Evolutionary conservation across 2,888 invertebrate species (phyloP), one percentile per base, ranked within the genome.

Genomic region (Pristionchus entomophagus): DNA sequence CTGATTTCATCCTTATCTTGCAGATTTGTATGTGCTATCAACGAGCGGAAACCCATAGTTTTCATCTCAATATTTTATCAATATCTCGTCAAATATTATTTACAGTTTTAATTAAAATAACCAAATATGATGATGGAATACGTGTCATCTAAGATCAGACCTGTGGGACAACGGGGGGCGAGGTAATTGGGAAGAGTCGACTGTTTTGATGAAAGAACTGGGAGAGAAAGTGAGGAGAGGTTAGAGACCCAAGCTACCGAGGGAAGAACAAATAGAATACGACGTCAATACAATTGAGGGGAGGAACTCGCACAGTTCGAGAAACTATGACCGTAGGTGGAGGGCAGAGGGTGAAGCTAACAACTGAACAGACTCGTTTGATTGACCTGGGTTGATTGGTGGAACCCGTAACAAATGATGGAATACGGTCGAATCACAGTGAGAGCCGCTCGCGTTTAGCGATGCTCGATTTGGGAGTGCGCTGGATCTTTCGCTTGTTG

Each of bases 171-270:
- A n/a, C n/a, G n/a, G n/a, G n/a, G 56, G 26, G n/a, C 3, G 65
- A 65, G 65, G 65, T 65, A 65, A 65, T 65, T 65, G 65, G 65
- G 65, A 65, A 17, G n/a, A n/a, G n/a, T 3, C 65, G 35, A 65
- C 22, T 65, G 65, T 65, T 65, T 65, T 8, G 35, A 14, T 3
- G 65, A 35, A 65, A 35, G 65, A 65, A 65, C 35, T 19, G 65
- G 62, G 32, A 65, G 65, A 14, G 17, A 6, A 35, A 22, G 19
- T 5, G n/a, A 17, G 65, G 65, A 29, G 65, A 65, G 65, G 65
- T 65, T 35, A 65, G 65, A 35, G 32, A 65, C 65, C 62, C 29
- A 17, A 17, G 17, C 65, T 35, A 35, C 5, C 19, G 65, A 62
- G 32, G 32, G 29, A 29, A 32, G 65, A 19, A 65, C 65, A 65